phyloP scores from a whole-genome alignment of 2,113 vertebrate genomes.

The Xerus inauris region DNA sequence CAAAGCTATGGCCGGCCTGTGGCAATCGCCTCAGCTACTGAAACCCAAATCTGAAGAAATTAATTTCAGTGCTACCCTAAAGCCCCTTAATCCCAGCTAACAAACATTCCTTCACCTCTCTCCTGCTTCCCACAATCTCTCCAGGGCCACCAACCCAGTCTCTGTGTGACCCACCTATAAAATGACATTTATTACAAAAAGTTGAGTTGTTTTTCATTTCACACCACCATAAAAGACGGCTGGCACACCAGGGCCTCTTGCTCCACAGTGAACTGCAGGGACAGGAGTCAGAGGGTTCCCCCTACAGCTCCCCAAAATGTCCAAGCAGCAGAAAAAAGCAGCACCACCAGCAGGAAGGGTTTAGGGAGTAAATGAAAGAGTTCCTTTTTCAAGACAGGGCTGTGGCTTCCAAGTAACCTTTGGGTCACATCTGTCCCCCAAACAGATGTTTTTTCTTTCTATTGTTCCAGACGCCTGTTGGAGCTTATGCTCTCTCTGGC shows the following conservation, averaged over 20 bases:
- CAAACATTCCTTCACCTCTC: neutral
- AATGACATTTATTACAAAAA: constrained; percentile 49
- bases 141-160: neutral
- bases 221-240: constrained; percentile 57
- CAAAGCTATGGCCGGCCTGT: neutral
- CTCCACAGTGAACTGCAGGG: fast-evolving
- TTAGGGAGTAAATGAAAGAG: neutral
- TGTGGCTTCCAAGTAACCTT: neutral
- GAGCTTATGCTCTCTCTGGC: neutral
- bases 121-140: constrained; percentile 15
- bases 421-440: neutral
- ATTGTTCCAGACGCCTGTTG: neutral
- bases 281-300: neutral
- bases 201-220: constrained; percentile 64
- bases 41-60: constrained; percentile 58
- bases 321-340: neutral
- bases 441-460: neutral
- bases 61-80: constrained; percentile 34
- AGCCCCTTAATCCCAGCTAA: constrained; percentile 1
- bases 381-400: neutral
- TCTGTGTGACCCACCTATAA: constrained; percentile 50
- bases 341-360: neutral
- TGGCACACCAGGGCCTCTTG: neutral
- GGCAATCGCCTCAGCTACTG: neutral
- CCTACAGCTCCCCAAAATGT: neutral